Base-by-base conservation (phyloP, 2,888 invertebrate species). In the Poecilus cupreus region DNA sequence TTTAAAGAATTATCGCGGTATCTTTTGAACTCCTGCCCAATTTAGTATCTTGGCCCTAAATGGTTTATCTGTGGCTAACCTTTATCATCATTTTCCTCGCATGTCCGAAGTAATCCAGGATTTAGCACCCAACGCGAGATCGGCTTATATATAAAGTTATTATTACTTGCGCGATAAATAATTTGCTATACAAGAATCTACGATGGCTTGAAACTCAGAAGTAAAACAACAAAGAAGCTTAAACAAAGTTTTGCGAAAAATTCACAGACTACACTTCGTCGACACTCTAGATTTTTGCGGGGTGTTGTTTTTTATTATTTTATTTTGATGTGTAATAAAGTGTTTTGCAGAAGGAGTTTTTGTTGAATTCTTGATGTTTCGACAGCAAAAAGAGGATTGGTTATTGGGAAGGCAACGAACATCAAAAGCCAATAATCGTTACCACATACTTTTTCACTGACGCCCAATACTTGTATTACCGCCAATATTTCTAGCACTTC, bases 131-230 rank as follows among this genome's bases (percentile, higher is more conserved):
- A 18, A 39, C 37, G 39, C 22, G 6, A 68, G 39, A 68, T 68
- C 39, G 43, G 43, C 68, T 68, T 68, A 39, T 18, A 68, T 68
- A 37, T 43, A 68, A 68, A 68, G 13, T 68, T 68, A 68, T 68
- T 64, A 64, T 68, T 39, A 39, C 37, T 68, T 37, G 18, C 32
- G 20, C 4, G 3, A 68, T 18, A 68, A 68, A 68, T 68, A 39
- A 60, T 60, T 60, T 60, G 60, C 22, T 60, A 13, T 60, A 60
- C 60, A 60, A 60, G 60, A 60, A 60, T 60, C 24, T 26, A 60
- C 13, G 24, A 60, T 24, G 10, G 13, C 20, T 26, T 24, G 24
- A 60, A 60, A 32, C 32, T 32, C 32, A 43, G 43, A 43, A 43
- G 13, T 11, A n/a, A 43, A 43, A 43, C 43, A 43, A 43, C 11